phyloP scores from a whole-genome alignment of 2,888 invertebrate genomes.

The Tanytarsus gracilentus region DNA sequence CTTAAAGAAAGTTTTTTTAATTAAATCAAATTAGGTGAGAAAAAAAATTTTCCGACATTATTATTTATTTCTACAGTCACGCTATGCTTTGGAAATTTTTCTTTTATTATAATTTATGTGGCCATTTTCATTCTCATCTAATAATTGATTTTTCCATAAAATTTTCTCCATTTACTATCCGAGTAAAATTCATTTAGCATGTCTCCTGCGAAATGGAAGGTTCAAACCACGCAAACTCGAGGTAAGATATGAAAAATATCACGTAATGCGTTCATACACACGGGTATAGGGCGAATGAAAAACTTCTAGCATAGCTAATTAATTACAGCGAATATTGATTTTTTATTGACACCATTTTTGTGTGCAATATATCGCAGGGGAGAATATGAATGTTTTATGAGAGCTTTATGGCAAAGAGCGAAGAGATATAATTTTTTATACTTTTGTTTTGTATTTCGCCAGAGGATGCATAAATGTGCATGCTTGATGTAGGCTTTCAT shows the following conservation, averaged over 20 bases:
- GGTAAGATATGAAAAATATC: neutral
- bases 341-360: neutral
- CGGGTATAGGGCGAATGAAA: neutral
- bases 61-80: neutral
- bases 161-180: neutral
- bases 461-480: neutral
- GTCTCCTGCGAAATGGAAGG: neutral
- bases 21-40: neutral
- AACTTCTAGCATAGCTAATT: conserved; percentile 9
- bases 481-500: conserved; percentile 6
- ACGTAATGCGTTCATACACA: neutral
- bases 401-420: neutral
- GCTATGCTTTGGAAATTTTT: neutral
- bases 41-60: neutral
- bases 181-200: too few relatives aligned
- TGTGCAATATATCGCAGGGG: too few relatives aligned
- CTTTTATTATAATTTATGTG: neutral
- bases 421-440: too few relatives aligned
- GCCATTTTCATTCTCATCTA: neutral
- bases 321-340: neutral
- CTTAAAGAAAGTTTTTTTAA: neutral
- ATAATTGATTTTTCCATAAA: conserved; percentile 3
- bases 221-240: neutral
- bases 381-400: neutral
- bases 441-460: neutral